Conservation (phyloP, 2,797 vertebrate genomes). For the Bucorvus abyssinicus region DNA sequence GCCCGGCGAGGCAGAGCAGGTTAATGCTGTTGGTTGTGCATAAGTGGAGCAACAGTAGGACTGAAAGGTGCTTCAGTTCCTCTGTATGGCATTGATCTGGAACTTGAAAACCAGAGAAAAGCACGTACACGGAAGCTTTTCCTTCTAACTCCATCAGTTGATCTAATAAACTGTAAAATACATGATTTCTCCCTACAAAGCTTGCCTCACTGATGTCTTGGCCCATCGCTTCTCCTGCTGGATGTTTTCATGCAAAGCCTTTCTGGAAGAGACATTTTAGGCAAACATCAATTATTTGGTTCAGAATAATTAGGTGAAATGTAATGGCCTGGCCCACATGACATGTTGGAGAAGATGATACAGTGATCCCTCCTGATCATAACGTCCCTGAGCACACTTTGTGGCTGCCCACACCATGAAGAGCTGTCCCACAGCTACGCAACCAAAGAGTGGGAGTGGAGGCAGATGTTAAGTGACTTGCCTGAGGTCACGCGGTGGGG, state of each 20-base stretch:
- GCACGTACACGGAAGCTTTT: background rate
- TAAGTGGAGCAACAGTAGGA: background rate
- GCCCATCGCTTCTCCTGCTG: background rate
- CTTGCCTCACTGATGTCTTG: background rate
- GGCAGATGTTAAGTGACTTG: background rate
- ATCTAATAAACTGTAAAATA: background rate
- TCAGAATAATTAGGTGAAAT: background rate
- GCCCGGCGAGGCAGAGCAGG: background rate
- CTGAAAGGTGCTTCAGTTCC: background rate
- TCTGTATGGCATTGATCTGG: background rate
- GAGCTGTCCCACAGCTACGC: background rate
- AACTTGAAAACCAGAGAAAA: background rate
- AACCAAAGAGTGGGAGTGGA: background rate
- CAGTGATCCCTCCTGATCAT: fast-evolving
- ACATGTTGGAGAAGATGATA: background rate
- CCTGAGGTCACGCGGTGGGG: background rate
- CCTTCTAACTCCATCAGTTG: background rate
- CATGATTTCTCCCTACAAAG: background rate
- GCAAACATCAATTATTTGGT: background rate
- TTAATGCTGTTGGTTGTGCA: background rate
- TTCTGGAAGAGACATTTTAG: background rate
- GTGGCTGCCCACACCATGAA: background rate
- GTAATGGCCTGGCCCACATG: background rate
- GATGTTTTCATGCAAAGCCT: background rate
- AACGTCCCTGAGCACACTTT: fast-evolving